phyloP scores from a whole-genome alignment of 2,888 invertebrate genomes.

The Andrena praecox region DNA sequence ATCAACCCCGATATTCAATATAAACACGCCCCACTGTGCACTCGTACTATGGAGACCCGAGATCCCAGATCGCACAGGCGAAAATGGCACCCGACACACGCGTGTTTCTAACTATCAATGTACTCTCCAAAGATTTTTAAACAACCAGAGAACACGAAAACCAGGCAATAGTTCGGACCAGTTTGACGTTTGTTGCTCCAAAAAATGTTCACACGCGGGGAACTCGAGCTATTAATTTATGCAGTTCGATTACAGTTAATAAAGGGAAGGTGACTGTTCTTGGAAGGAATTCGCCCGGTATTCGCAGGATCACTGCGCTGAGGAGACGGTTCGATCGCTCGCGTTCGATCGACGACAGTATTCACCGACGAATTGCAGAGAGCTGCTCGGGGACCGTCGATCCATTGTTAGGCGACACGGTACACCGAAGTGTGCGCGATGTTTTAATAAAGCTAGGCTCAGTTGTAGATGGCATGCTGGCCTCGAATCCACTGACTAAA shows the following conservation, averaged over 20 bases:
- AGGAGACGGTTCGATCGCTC: background rate
- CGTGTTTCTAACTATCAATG: slow-evolving; percentile 11
- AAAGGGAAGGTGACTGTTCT: background rate
- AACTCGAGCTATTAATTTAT: background rate
- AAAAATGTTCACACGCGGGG: slow-evolving; percentile 7
- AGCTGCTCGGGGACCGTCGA: background rate
- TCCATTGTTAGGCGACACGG: slow-evolving; percentile 60
- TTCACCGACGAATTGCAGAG: slow-evolving; percentile 29
- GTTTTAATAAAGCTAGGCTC: slow-evolving; percentile 64
- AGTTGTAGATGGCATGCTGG: slow-evolving; percentile 66
- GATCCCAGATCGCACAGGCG: background rate
- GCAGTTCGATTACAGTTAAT: too few species aligned
- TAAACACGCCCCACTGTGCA: slow-evolving; percentile 16
- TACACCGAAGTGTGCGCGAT: slow-evolving; percentile 53
- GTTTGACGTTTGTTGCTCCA: slow-evolving; percentile 2
- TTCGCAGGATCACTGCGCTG: background rate
- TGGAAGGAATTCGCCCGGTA: background rate
- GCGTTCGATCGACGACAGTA: slow-evolving; percentile 7
- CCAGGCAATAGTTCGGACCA: background rate
- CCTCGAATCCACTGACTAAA: slow-evolving; percentile 74
- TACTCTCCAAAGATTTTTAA: slow-evolving; percentile 7
- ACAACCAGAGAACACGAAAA: background rate
- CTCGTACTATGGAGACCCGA: slow-evolving; percentile 3
- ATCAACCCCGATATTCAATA: slow-evolving; percentile 5
- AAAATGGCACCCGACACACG: background rate